phyloP scores from a whole-genome alignment of 1,140 invertebrate species.

The Penaeus chinensis region DNA sequence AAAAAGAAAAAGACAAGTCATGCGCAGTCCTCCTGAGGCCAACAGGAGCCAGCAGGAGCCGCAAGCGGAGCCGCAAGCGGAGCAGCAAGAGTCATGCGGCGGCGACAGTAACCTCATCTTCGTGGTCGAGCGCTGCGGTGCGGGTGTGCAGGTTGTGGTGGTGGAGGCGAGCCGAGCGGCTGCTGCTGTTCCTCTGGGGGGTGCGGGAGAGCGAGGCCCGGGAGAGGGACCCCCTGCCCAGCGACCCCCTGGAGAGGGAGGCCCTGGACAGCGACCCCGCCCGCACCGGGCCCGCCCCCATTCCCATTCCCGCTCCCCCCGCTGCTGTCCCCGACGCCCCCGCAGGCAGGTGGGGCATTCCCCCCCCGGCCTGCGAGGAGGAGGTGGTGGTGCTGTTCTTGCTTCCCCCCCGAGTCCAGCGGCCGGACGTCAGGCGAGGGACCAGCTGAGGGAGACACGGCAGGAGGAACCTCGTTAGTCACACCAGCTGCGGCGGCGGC shows the following conservation, averaged over 20 bases:
- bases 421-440: constrained; percentile 55
- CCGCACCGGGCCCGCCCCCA: constrained; percentile 6
- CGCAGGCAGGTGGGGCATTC: constrained; percentile 35
- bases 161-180: constrained; percentile 48
- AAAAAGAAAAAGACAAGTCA: too few relatives aligned
- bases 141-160: constrained; percentile 56
- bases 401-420: constrained; percentile 58
- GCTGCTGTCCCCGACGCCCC: background rate
- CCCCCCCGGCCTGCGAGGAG: constrained; percentile 34
- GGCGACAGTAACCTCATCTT: constrained; percentile 56
- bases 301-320: too few relatives aligned
- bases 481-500: too few relatives aligned
- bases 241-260: constrained; percentile 49
- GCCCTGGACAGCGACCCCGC: constrained; percentile 40
- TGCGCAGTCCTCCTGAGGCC: too few relatives aligned
- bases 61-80: background rate
- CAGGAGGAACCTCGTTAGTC: background rate
- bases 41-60: too few relatives aligned
- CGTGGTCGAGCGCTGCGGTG: constrained; percentile 59
- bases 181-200: constrained; percentile 57
- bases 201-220: constrained; percentile 56
- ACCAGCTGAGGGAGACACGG: constrained; percentile 50
- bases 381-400: constrained; percentile 49
- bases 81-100: background rate
- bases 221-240: constrained; percentile 23